Conservation (phyloP, 2,797 vertebrate species). For the Poeciliopsis presidionis region DNA sequence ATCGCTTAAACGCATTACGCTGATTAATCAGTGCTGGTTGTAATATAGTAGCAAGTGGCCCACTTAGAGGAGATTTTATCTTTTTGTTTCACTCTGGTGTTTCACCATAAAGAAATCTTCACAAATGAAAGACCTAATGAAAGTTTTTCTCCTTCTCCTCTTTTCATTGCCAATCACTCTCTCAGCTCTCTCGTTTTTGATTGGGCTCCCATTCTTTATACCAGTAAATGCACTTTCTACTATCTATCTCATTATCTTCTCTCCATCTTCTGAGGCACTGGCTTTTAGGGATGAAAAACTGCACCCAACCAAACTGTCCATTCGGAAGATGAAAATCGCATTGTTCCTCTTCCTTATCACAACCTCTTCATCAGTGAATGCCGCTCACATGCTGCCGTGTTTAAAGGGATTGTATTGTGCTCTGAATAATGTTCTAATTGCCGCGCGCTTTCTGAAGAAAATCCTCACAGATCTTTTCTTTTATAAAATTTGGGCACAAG, state of each 20-base stretch:
- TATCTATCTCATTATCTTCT: constrained; percentile 61
- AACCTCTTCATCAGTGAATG: constrained; percentile 51
- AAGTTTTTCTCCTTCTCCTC: constrained; percentile 23
- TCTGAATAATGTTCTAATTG: constrained; percentile 66
- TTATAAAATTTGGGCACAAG: constrained; percentile 30
- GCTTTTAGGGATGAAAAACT: constrained; percentile 74
- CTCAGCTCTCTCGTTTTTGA: constrained; percentile 42
- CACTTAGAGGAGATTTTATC: constrained; percentile 48
- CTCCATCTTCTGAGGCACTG: constrained; percentile 51
- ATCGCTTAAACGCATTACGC: constrained; percentile 80
- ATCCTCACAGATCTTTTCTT: constrained; percentile 51
- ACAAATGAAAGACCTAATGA: constrained; percentile 59
- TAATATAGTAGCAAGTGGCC: constrained; percentile 70
- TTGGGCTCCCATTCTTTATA: constrained; percentile 48
- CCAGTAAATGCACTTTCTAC: constrained; percentile 64
- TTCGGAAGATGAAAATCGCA: constrained; percentile 66
- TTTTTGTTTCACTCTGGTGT: constrained; percentile 22
- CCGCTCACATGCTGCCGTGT: constrained; percentile 38
- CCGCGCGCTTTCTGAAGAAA: constrained; percentile 45
- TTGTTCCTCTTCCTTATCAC: constrained; percentile 64
- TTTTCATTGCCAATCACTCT: constrained; percentile 40
- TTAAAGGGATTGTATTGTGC: constrained; percentile 56
- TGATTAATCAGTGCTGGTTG: constrained; percentile 75
- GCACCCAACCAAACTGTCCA: constrained; percentile 52
- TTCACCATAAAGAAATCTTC: constrained; percentile 58